Evolutionary conservation across 2,888 invertebrate genomes (phyloP), one percentile per base, ranked within the genome.

Genomic region (Coelopa pilipes): DNA sequence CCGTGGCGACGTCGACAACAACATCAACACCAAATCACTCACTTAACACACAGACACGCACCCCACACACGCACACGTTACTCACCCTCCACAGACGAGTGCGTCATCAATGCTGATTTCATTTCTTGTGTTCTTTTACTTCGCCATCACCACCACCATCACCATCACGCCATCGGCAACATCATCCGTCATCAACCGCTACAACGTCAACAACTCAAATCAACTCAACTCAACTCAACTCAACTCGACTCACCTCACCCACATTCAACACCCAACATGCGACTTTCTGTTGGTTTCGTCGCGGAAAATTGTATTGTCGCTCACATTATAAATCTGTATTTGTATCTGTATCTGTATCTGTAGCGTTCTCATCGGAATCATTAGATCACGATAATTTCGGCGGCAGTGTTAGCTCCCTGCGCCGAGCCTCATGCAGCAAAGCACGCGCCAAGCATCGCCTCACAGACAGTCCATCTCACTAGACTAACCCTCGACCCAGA

Each of bases 281-380:
- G 7, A 34, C 7, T 34, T 34, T 34, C 34, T 34, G 34, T 34
- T 34, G 34, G 34, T 34, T 34, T 34, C 34, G 34, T 34, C 34
- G 34, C 34, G 34, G 34, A 34, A 34, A 34, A 34, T 4, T 34
- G 34, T 34, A 34, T 34, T 34, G 7, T 34, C 34, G 34, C 34
- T 34, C 34, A 34, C 34, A 34, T 34, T 34, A 34, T 34, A 34
- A 34, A 13, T 53, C 53, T 53, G 53, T 53, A 53, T 75, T 70
- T 34, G 45, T 50, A 49, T 45, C 13, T 45, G 49, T 49, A 34
- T 71, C n/a, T 24, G 17, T 59, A 59, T 59, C 50, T 76, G 72
- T 82, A 88, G 88, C 88, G 80, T 88, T 88, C 82, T 88, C 88
- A 84, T 84, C 87, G 83, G 88, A 88, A 85, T 88, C 88, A 84